phyloP scores from a whole-genome alignment of 2,797 vertebrate species.

The Coccyzus lansbergi region DNA sequence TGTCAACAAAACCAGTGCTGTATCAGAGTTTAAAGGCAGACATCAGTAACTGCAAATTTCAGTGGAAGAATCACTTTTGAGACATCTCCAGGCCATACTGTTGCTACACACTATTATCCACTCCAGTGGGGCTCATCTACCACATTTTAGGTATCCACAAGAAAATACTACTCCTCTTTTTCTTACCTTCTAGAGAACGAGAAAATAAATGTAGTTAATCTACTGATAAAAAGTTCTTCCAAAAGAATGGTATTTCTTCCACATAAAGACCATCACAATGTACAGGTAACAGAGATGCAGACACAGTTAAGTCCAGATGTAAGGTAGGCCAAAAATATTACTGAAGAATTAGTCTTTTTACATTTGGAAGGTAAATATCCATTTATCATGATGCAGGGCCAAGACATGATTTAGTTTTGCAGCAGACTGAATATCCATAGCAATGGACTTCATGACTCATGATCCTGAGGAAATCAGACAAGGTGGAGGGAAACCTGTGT shows the following conservation, averaged over 20 bases:
- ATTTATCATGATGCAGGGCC: background rate
- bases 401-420: background rate
- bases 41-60: background rate
- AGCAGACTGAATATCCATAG: background rate
- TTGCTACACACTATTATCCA: background rate
- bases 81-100: background rate
- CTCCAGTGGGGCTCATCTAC: background rate
- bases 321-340: background rate
- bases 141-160: background rate
- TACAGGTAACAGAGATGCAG: background rate
- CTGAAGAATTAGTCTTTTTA: background rate
- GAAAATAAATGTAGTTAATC: background rate
- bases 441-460: accelerated
- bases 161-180: background rate
- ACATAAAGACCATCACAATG: background rate
- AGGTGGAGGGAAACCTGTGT: background rate
- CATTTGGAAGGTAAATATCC: background rate
- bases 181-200: background rate
- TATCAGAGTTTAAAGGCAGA: background rate
- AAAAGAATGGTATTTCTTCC: background rate
- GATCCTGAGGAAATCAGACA: background rate
- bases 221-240: background rate
- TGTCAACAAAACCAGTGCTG: background rate
- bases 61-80: background rate
- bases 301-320: background rate